Percentiles rank a stretch among this genome's conserved stretches.
phyloP scores from a whole-genome alignment of 23 tunicate genomes.

The Diplosoma virens region DNA sequence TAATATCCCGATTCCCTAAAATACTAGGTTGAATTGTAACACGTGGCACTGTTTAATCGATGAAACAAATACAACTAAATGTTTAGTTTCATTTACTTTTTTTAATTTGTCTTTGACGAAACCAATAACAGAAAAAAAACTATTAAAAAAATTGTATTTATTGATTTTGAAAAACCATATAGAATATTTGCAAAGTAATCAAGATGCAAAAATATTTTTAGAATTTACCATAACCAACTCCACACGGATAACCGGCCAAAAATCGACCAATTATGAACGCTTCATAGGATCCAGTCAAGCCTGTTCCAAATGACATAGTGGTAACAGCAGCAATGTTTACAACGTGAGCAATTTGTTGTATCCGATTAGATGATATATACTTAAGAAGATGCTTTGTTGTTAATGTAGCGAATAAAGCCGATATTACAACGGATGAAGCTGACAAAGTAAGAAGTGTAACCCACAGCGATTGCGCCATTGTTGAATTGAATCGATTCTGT shows the following conservation, averaged over 20 bases:
- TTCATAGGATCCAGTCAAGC: constrained; percentile 52
- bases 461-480: constrained; percentile 35
- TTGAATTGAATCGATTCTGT: constrained; percentile 18
- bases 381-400: neutral
- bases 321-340: constrained; percentile 36
- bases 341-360: constrained; percentile 15
- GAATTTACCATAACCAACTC: constrained; percentile 34
- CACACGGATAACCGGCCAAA: constrained; percentile 25
- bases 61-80: too few relatives aligned
- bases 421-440: constrained; percentile 15
- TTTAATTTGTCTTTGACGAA: too few relatives aligned
- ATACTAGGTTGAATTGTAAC: too few relatives aligned
- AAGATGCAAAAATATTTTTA: too few relatives aligned
- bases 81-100: too few relatives aligned
- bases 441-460: constrained; percentile 26
- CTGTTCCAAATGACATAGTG: constrained; percentile 26
- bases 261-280: constrained; percentile 48
- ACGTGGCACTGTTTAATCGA: too few relatives aligned
- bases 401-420: constrained; percentile 16
- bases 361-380: constrained; percentile 6
- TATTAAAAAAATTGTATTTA: too few relatives aligned
- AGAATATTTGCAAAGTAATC: too few relatives aligned
- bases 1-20: too few relatives aligned
- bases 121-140: too few relatives aligned
- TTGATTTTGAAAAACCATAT: too few relatives aligned